Base-by-base conservation (phyloP, 37 sponge, comb jelly and placozoan genomes). In the Amphimedon queenslandica region DNA sequence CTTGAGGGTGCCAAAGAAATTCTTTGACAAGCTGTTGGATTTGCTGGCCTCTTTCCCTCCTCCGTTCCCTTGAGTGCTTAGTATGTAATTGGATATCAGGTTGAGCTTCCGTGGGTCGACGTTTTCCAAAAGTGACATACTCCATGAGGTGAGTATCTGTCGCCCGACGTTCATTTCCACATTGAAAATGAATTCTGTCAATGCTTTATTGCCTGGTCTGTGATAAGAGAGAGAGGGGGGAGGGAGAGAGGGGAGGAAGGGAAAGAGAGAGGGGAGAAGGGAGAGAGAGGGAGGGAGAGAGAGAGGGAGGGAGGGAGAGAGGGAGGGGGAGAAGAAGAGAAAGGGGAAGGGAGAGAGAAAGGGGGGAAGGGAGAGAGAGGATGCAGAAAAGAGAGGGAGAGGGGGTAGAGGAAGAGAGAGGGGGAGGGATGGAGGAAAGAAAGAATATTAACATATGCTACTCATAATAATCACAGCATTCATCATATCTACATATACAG, bases 131-230 rank as follows among this genome's bases (percentile, higher is more conserved):
- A 84, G 60, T 28, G 43, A 23, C 31, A 77, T 57, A 56, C 77
- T 84, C 78, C 84, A 84, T 5, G 11, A 20, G 2, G 55, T 77
- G 2, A 84, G 67, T 18, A 84, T 72, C 4, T 70, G 65, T 23
- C 72, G 40, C 1, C 73, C 71, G 1, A n/a, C 67, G 8, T 77
- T 64, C 23, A 41, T 39, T 2, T 57, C 64, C 3, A 78, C 31
- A 34, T 24, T 77, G 43, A 84, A 84, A 18, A 72, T 66, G 76
- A 84, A 84, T 39, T 77, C 84, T 69, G 74, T 67, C 31, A 58
- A 0, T 28, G 29, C 3, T 42, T 60, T 25, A 25, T 25, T n/a
- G 21, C 61, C 61, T 25, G 61, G 27, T 6, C 61, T 60, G 20
- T 39, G 3, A 38, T 3, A 69, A 39, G 23, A 29, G 35, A 36